Conservation (phyloP, 1,140 invertebrate species). For the Brachionus calyciflorus region DNA sequence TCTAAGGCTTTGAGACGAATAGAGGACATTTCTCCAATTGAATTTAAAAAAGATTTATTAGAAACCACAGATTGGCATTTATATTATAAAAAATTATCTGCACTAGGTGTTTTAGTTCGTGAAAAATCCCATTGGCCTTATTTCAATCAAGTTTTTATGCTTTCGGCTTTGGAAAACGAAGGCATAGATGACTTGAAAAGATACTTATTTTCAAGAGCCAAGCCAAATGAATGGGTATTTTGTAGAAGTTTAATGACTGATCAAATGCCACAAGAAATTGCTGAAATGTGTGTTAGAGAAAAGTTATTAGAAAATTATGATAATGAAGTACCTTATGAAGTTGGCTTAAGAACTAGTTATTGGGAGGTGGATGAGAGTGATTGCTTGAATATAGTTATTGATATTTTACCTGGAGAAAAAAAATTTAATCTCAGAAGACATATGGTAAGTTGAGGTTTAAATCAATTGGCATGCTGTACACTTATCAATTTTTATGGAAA, state of each 20-base stretch:
- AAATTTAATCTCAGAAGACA: constrained; percentile 27
- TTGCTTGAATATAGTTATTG: constrained; percentile 66
- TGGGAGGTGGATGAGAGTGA: constrained; percentile 57
- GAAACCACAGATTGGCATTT: constrained; percentile 46
- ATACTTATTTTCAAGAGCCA: constrained; percentile 69
- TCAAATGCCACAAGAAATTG: constrained; percentile 68
- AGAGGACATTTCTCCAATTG: constrained; percentile 37
- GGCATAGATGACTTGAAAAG: constrained; percentile 74
- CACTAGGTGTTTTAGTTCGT: constrained; percentile 45
- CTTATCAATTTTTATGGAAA: too few species aligned
- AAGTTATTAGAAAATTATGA: constrained; percentile 74
- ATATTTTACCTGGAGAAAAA: constrained; percentile 58
- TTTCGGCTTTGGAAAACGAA: constrained; percentile 75
- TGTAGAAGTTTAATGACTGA: constrained; percentile 69
- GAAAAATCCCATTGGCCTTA: constrained; percentile 67
- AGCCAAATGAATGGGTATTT: constrained; percentile 68
- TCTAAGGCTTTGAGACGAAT: neutral
- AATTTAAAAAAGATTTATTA: constrained; percentile 44
- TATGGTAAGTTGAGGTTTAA: constrained; percentile 46
- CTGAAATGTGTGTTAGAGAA: constrained; percentile 71
- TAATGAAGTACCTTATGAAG: constrained; percentile 75
- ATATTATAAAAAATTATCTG: constrained; percentile 48
- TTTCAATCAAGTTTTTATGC: constrained; percentile 81
- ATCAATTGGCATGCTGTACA: too few species aligned
- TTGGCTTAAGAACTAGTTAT: constrained; percentile 49